These are phyloP conservation scores for Crossocerus cetratus DNA, from an alignment of 2,888 invertebrate species.

Conservation along the genomic window DNA sequence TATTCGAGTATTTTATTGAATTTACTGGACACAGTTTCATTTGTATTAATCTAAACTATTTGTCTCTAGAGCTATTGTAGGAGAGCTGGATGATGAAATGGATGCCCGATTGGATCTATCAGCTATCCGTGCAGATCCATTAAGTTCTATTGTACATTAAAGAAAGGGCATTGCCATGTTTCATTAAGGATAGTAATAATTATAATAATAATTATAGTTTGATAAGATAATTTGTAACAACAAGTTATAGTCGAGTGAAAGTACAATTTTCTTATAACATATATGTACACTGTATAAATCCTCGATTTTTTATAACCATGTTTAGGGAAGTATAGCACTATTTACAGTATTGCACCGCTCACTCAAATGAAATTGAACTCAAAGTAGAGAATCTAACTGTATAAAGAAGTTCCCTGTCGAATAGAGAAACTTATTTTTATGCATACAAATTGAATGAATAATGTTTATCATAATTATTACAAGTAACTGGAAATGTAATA, in stretches of 20 bases:
- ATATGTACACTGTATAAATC: slow-evolving; percentile 46
- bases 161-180: slow-evolving; percentile 23
- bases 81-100: slow-evolving; percentile 89
- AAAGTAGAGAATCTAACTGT: slow-evolving; percentile 46
- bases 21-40: neutral
- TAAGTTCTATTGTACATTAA: slow-evolving; percentile 89
- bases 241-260: slow-evolving; percentile 36
- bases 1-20: neutral
- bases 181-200: slow-evolving; percentile 25
- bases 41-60: neutral
- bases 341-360: slow-evolving; percentile 40
- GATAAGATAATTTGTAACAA: slow-evolving; percentile 31
- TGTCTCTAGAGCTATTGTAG: slow-evolving; percentile 85
- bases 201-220: slow-evolving; percentile 32
- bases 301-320: slow-evolving; percentile 41
- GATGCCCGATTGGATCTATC: slow-evolving; percentile 89
- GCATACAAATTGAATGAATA: slow-evolving; percentile 48
- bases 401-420: slow-evolving; percentile 48
- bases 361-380: slow-evolving; percentile 34
- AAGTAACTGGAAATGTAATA: slow-evolving; percentile 42
- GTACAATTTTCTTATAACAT: slow-evolving; percentile 42
- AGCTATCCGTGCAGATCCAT: slow-evolving; percentile 89
- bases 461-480: slow-evolving; percentile 29
- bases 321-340: slow-evolving; percentile 44
- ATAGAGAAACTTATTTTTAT: slow-evolving; percentile 53